These are phyloP conservation scores for Cryptoblepharus egeriae DNA, from an alignment of 2,797 vertebrate genomes.

Conservation along the genomic window DNA sequence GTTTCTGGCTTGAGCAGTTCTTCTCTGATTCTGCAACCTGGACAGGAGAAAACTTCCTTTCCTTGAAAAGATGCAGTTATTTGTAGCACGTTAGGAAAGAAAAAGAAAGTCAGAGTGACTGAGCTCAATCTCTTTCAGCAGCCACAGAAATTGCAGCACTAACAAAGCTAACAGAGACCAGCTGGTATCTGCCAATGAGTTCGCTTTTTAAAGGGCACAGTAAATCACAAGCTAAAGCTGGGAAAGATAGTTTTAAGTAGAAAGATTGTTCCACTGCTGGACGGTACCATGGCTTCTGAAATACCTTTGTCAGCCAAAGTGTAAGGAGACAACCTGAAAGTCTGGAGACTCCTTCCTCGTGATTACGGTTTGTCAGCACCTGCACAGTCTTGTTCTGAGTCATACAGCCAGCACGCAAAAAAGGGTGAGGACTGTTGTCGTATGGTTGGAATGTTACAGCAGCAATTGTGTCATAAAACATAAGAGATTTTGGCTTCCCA, in stretches of 20 bases:
- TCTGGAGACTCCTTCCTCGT: constrained; percentile 60
- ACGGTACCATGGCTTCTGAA: constrained; percentile 55
- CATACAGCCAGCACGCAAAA: constrained; percentile 63
- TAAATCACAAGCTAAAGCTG: constrained; percentile 47
- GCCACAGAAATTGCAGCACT: constrained; percentile 53
- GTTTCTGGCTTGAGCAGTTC: constrained; percentile 26
- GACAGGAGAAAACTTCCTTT: constrained; percentile 45
- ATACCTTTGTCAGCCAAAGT: constrained; percentile 62
- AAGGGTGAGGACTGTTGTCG: constrained; percentile 68
- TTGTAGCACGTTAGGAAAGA: constrained; percentile 26
- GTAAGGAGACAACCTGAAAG: constrained; percentile 51
- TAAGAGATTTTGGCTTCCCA: constrained; percentile 48
- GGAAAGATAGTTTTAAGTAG: constrained; percentile 26
- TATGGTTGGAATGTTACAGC: constrained; percentile 70
- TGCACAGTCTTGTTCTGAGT: constrained; percentile 76
- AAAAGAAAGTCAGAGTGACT: constrained; percentile 51
- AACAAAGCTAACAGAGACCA: constrained; percentile 56
- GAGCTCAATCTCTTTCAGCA: constrained; percentile 42
- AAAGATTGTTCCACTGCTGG: constrained; percentile 42
- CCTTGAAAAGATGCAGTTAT: constrained; percentile 50
- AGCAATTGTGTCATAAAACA: constrained; percentile 62
- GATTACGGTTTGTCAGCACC: constrained; percentile 72
- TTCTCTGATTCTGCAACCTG: constrained; percentile 14
- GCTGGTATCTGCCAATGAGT: constrained; percentile 60
- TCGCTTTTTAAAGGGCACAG: constrained; percentile 52